A percentile compares a stretch with the other conserved stretches of the same genome.
Evolutionary conservation across 2,113 vertebrate genomes (phyloP).

Genomic region (Ceuthmochares aereus): DNA sequence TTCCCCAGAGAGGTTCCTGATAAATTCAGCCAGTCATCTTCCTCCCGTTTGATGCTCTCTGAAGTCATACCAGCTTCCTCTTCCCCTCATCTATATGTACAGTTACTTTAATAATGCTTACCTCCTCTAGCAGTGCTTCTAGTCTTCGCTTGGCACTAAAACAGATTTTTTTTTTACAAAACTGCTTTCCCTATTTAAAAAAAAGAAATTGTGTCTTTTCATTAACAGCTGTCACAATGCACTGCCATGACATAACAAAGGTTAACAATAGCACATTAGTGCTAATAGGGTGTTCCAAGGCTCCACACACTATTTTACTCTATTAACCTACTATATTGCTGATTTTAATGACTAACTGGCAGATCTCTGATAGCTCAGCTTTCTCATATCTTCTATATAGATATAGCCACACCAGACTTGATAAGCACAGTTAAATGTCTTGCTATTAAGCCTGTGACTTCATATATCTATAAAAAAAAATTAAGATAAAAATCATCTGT

Average conservation of each 20-base stretch:
- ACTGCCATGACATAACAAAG: background rate
- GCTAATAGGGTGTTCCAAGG: background rate
- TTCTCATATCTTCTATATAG: background rate
- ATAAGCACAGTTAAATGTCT: background rate
- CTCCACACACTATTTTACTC: background rate
- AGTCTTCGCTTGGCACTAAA: background rate
- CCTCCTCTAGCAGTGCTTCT: background rate
- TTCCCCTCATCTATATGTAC: background rate
- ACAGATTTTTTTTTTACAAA: background rate
- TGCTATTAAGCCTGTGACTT: background rate
- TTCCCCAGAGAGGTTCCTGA: background rate
- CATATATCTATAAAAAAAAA: background rate
- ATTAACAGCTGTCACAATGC: background rate
- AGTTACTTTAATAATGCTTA: background rate
- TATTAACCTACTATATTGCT: background rate
- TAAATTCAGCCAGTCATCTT: conserved; percentile 8
- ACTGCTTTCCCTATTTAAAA: background rate
- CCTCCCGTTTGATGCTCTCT: background rate
- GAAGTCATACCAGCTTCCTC: background rate
- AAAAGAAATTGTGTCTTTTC: background rate
- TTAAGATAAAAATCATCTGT: background rate
- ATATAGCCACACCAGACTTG: background rate
- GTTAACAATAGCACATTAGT: background rate
- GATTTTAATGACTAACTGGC: background rate
- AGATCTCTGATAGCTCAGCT: background rate